Evolutionary conservation across 2,888 invertebrate genomes (phyloP), one percentile per base, ranked within the genome.

Genomic region (Stomorhina lunata): DNA sequence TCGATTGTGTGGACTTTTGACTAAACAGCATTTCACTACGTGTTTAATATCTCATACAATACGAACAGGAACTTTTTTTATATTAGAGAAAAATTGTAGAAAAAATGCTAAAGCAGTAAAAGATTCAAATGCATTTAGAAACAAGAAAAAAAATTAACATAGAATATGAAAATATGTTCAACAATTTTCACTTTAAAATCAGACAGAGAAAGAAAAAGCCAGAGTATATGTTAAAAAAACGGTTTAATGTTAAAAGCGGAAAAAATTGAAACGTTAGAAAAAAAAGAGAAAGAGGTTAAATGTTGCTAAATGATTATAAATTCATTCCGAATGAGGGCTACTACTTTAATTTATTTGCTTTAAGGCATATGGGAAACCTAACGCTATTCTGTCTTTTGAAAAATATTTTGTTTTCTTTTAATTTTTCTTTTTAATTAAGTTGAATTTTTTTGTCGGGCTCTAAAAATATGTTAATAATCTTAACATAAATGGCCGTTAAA

Each of bases 201-300:
- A 48, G 17, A 76, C 45, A 48, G 32, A 17, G 15, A 17, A 37
- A 55, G 34, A 50, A 17, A 50, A 53, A 27, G 20, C 15, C 25
- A 45, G 9, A 32, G 29, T 25, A 50, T 25, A 48, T 66, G 63
- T 55, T n/a, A n/a, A n/a, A n/a, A 43, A 65, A 63, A 32, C 61
- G 50, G 50, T 77, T 77, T 32, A 50, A 25, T 53, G 50, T 53
- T n/a, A 66, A 10, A 55, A 71, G 32, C 29, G 10, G 22, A 50
- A 55, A 32, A 43, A 22, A 50, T 12, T 32, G 27, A 50, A 50
- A 27, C 6, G 1, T 34, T 6, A 10, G 25, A 77, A 55, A 22
- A 25, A 43, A 45, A 27, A 34, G 57, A 72, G 59, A 79, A 80
- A 80, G 69, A 82, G 81, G 81, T 82, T 82, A 82, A 82, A 78